Evolutionary conservation across 2,797 vertebrate species (phyloP).

Genomic region (Sebastolobus alascanus): DNA sequence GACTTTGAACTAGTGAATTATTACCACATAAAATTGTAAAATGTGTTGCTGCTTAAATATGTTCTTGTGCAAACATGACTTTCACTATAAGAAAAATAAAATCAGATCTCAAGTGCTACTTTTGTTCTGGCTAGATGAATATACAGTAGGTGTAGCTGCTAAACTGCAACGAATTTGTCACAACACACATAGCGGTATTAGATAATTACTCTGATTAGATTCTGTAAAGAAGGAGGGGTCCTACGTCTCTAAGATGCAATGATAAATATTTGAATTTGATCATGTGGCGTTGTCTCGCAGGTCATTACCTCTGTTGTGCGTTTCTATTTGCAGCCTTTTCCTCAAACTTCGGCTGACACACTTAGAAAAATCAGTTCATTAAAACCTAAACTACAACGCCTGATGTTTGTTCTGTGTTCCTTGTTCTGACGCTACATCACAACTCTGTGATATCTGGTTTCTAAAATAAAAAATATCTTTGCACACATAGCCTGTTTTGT

Average conservation of each 20-base stretch:
- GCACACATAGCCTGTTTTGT: not conserved
- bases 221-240: not conserved
- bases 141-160: not conserved
- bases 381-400: not conserved
- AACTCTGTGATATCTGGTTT: not conserved
- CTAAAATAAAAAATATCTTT: not conserved
- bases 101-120: not conserved
- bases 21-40: not conserved
- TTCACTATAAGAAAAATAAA: not conserved
- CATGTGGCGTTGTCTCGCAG: not conserved
- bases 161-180: too few species aligned
- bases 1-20: not conserved
- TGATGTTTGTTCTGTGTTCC: not conserved
- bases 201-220: not conserved
- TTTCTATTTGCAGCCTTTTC: conserved; percentile 1
- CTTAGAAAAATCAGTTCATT: not conserved
- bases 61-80: not conserved
- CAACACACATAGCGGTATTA: not conserved
- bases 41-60: not conserved
- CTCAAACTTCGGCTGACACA: not conserved
- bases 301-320: not conserved
- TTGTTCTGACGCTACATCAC: not conserved
- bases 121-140: not conserved
- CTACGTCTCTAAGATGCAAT: not conserved
- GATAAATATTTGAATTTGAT: not conserved